Base-by-base conservation (phyloP, 2,113 vertebrate genomes). In the Bos javanicus region DNA sequence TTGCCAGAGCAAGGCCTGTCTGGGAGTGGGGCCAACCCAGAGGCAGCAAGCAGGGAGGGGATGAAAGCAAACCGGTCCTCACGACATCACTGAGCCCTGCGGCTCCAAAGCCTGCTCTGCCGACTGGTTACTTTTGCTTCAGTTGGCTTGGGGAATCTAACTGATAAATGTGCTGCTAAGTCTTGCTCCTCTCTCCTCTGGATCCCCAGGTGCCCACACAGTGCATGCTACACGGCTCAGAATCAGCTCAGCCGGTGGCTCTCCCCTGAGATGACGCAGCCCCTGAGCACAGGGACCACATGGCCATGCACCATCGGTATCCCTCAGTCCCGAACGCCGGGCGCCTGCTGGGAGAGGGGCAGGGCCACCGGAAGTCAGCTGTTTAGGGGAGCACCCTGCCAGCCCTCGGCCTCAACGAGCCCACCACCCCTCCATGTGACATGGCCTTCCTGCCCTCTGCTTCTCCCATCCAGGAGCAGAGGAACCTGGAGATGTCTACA, bases 301-400 rank as follows among this genome's bases (percentile, higher is more conserved):
- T 7, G 1, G 1, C 2, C 4, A 36, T 6, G 21, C 48, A 16
- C 10, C 12, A 6, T n/a, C 0, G 16, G 50, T 14, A 36, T 12
- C 26, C 10, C 43, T 71, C 3, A 6, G 43, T 7, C 86, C 50
- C 16, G 30, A 84, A 50, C 1, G 7, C 12, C 4, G 33, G 60
- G 13, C 21, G 23, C 25, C 17, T 10, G 52, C 30, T 48, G 7
- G 67, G n/a, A 50, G 39, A 2, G 5, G 1, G 16, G 9, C 5
- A 33, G 46, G 17, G 30, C 25, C 23, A 78, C 54, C 74, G 30
- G 33, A 83, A 39, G 15, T 26, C 1, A 23, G 48, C 9, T 23
- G 8, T 91, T 39, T n/a, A 83, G 23, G 15, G n/a, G 80, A 74
- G 71, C 59, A 74, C 2, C 36, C 4, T 50, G 43, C n/a, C 59